These are phyloP conservation scores for Clarias magur DNA, from an alignment of 2,113 vertebrate genomes.

Conservation along the genomic window DNA sequence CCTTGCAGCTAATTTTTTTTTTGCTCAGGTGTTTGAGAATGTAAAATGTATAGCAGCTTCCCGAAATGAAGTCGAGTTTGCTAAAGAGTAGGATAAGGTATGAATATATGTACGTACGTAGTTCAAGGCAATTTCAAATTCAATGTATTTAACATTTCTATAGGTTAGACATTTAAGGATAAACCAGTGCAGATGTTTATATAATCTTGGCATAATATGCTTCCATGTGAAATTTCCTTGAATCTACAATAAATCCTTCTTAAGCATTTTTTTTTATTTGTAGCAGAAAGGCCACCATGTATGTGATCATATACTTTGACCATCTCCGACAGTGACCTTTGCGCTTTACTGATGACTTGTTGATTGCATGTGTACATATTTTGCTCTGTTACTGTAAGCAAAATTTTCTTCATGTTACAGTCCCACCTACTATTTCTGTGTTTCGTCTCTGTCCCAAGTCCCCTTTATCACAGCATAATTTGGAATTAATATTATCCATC, in stretches of 20 bases:
- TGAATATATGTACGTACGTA: not conserved
- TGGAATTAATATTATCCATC: not conserved
- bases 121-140: not conserved
- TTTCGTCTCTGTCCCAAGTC: not conserved
- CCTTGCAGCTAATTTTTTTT: not conserved
- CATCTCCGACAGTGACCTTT: slow-evolving; percentile 23
- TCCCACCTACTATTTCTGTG: no score
- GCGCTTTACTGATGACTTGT: slow-evolving; percentile 19
- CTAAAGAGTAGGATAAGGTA: not conserved
- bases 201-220: not conserved
- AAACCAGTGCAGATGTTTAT: not conserved
- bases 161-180: not conserved
- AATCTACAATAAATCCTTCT: not conserved
- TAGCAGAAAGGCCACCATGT: not conserved
- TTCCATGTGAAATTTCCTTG: not conserved
- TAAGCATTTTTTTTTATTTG: slow-evolving; percentile 5
- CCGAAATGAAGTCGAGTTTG: not conserved
- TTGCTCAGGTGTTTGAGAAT: slow-evolving; percentile 1
- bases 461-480: not conserved
- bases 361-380: slow-evolving; percentile 13
- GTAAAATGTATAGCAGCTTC: not conserved
- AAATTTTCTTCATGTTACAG: not conserved
- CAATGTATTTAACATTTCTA: not conserved
- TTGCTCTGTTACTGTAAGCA: not conserved
- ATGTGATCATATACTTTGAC: slow-evolving; percentile 22